phyloP scores from a whole-genome alignment of 2,113 vertebrate genomes.

The Noturus placidus region DNA sequence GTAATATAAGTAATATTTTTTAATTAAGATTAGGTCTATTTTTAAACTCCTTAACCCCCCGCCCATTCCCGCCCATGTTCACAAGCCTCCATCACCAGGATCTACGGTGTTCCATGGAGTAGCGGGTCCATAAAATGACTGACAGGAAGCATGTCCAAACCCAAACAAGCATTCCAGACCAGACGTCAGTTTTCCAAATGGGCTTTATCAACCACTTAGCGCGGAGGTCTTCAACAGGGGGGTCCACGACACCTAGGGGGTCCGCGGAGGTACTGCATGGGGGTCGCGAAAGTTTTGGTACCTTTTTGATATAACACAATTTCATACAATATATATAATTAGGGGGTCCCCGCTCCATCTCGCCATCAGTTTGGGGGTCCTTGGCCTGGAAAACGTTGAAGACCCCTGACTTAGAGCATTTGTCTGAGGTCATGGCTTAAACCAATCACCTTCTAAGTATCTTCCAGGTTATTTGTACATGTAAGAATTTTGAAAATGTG shows the following conservation, averaged over 20 bases:
- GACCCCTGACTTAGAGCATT: no score
- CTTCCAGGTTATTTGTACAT: not conserved
- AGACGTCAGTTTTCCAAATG: not conserved
- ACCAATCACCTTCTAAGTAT: not conserved
- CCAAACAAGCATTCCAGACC: not conserved
- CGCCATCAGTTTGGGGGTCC: no score
- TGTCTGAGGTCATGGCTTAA: not conserved
- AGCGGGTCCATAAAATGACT: not conserved
- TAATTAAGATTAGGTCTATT: not conserved
- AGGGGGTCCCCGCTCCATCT: no score
- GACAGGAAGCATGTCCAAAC: not conserved
- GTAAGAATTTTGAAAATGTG: not conserved
- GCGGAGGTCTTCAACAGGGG: no score
- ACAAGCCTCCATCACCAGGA: not conserved
- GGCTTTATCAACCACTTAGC: not conserved
- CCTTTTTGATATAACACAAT: no score
- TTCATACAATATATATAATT: no score
- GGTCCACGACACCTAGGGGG: no score
- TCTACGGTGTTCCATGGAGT: not conserved
- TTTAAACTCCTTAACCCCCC: no score
- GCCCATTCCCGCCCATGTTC: not conserved
- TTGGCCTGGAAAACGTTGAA: no score
- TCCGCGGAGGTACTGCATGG: no score
- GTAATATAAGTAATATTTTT: not conserved
- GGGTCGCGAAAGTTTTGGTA: no score